Conservation (phyloP, 2,113 vertebrate genomes). For the Baryphthengus martii region DNA sequence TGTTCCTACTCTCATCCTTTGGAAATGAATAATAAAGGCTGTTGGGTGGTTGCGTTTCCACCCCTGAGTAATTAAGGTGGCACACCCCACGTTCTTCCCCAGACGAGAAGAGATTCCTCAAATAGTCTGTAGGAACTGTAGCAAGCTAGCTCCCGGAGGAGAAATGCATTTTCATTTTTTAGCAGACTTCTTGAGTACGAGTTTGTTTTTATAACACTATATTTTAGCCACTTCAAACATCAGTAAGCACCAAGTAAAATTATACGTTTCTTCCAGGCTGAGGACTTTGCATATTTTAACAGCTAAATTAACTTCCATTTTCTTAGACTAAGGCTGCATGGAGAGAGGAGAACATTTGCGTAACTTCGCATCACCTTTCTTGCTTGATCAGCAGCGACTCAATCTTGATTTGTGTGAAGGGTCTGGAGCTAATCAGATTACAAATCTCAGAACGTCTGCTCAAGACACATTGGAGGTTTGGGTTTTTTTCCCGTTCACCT, state of each 20-base stretch:
- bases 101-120: not conserved
- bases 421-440: not conserved
- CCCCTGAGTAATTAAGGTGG: not conserved
- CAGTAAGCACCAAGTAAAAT: not conserved
- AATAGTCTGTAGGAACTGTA: not conserved
- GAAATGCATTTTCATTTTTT: not conserved
- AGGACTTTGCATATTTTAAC: conserved; percentile 12
- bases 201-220: not conserved
- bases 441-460: not conserved
- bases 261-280: not conserved
- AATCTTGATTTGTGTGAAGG: not conserved
- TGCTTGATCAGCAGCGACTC: conserved; percentile 27
- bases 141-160: not conserved
- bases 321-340: not conserved
- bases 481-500: not conserved
- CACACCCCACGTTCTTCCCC: not conserved
- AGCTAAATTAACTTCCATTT: conserved; percentile 11
- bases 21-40: not conserved
- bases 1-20: not conserved
- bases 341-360: not conserved
- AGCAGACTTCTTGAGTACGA: not conserved
- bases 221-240: conserved; percentile 9
- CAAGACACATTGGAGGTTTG: not conserved
- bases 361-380: not conserved
- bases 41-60: not conserved